Conservation (phyloP, 2,113 vertebrate genomes). For the Lepus americanus region DNA sequence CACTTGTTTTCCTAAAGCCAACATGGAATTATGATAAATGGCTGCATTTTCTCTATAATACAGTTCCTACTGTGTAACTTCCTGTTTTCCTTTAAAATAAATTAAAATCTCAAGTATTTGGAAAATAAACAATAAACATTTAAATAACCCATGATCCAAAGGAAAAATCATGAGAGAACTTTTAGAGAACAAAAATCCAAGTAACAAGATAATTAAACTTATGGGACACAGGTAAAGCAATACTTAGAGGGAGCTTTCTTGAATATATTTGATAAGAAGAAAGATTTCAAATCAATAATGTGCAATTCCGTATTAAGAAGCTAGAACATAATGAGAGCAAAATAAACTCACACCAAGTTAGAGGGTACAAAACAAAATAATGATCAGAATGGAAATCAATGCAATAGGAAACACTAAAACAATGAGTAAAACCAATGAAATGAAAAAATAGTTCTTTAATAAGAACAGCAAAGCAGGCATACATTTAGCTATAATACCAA, state of each 20-base stretch:
- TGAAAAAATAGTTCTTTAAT: background rate
- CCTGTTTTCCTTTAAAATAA: background rate
- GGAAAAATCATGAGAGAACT: background rate
- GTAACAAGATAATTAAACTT: background rate
- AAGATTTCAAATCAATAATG: background rate
- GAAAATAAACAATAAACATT: background rate
- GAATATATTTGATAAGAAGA: background rate
- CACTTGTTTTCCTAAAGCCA: background rate
- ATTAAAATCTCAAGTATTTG: background rate
- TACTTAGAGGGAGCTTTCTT: background rate
- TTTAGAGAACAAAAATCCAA: background rate
- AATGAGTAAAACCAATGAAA: background rate
- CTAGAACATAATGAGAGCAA: background rate
- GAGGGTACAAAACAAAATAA: background rate
- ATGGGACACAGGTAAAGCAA: background rate
- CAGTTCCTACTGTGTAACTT: background rate
- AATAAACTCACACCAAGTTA: background rate
- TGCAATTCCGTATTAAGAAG: background rate
- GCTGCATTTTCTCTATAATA: background rate
- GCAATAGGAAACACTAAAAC: background rate
- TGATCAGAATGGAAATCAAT: background rate
- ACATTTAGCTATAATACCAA: background rate
- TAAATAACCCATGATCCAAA: background rate
- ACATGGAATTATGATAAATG: background rate
- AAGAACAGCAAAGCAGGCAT: background rate